Base-by-base conservation (phyloP, 1,140 invertebrate genomes). In the Atopsyche davidsoni region DNA sequence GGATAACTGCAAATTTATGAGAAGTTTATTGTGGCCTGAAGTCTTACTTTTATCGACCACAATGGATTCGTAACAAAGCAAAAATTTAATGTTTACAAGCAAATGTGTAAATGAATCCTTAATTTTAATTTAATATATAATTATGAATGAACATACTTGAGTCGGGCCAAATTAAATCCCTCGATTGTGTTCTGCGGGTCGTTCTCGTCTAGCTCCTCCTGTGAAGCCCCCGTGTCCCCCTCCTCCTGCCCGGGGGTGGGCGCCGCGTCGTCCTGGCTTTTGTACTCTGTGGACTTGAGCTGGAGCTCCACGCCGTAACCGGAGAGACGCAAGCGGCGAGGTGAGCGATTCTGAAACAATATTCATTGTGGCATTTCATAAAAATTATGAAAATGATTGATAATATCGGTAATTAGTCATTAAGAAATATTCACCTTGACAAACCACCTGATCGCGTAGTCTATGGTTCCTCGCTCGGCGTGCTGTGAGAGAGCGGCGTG, bases 251-350 rank as follows among this genome's bases (percentile, higher is more conserved):
- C 77, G 62, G 83, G 79, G 17, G 75, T 73, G 42, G 72, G 64
- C 57, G 75, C 62, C 40, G 75, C 25, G 82, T 99, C 96, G 77
- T 99, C 96, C 64, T 97, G 91, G 32, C 93, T 95, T 76, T 99
- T 98, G 63, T 99, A 99, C 72, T 99, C 97, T 1, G 96, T 99
- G 43, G 92, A 98, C 73, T 99, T 99, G 61, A 99, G 88, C 66
- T 97, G 93, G 22, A 99, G 69, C 70, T 99, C 97, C 1, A 99
- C 95, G 22, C 96, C 96, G 77, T 98, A 99, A 1, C 97, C 97
- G 25, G 94, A 94, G 4, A 99, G 75, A 19, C 87, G 64, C 64
- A 92, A 63, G 70, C 82, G 78, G 55, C 73, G 70, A 53, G 75
- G 67, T 18, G 71, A 60, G 46, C 78, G 69, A 41, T 81, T 68